phyloP scores from a whole-genome alignment of 1,140 invertebrate genomes.

The Drosophila takahashii region DNA sequence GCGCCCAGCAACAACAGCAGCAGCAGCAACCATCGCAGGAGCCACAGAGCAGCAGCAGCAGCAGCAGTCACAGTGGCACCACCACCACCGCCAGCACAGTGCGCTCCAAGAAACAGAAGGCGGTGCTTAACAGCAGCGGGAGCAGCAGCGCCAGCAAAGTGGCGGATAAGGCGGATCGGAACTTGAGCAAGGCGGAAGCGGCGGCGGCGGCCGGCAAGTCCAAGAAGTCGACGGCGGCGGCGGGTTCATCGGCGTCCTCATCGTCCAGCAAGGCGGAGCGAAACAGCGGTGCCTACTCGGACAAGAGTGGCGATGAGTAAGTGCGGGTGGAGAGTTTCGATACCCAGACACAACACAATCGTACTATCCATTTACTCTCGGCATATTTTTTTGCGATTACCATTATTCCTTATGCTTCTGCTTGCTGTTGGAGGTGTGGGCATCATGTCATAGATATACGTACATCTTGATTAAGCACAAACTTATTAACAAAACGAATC shows the following conservation, averaged over 20 bases:
- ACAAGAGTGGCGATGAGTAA: slow-evolving; percentile 83
- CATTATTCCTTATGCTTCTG: slow-evolving; percentile 30
- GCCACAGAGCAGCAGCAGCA: slow-evolving; percentile 36
- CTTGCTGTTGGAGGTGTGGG: slow-evolving; percentile 21
- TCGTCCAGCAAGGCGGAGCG: slow-evolving; percentile 71
- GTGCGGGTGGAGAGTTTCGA: slow-evolving; percentile 31
- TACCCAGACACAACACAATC: slow-evolving; percentile 19
- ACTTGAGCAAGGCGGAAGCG: slow-evolving; percentile 44
- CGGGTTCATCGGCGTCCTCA: slow-evolving; percentile 57
- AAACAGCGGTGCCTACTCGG: slow-evolving; percentile 67
- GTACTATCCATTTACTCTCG: slow-evolving; percentile 12
- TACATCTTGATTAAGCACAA: neutral
- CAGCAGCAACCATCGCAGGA: slow-evolving; percentile 37
- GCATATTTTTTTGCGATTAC: slow-evolving; percentile 12
- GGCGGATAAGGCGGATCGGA: slow-evolving; percentile 48
- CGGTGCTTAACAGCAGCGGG: slow-evolving; percentile 31
- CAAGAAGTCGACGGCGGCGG: slow-evolving; percentile 53
- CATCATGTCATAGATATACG: slow-evolving; percentile 17
- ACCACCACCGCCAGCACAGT: slow-evolving; percentile 33
- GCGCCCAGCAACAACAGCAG: slow-evolving; percentile 22
- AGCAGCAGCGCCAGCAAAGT: slow-evolving; percentile 33
- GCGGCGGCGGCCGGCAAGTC: slow-evolving; percentile 40
- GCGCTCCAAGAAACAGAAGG: slow-evolving; percentile 67
- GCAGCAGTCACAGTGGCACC: slow-evolving; percentile 19
- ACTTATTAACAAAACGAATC: neutral